A percentile compares a stretch with the other conserved stretches of the same genome.
Evolutionary conservation across 2,888 invertebrate species (phyloP).

Genomic region (Biston betularia): DNA sequence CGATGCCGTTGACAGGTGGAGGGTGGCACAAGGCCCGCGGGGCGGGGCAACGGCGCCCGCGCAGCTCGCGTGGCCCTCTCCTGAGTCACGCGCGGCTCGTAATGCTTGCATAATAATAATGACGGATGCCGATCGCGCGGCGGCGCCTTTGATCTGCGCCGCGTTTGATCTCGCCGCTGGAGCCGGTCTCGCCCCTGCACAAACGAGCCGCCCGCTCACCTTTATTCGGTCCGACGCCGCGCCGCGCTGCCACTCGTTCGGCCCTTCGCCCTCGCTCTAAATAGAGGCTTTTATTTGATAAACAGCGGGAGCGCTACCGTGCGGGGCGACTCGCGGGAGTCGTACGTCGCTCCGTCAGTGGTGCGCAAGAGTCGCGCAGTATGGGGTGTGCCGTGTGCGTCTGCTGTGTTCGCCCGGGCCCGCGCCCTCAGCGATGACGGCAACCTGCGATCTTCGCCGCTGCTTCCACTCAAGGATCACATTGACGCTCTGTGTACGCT

Average conservation of each 20-base stretch:
- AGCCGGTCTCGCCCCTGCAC: constrained; percentile 83
- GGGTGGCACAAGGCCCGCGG: constrained; percentile 59
- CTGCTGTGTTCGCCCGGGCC: constrained; percentile 51
- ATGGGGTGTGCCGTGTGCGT: constrained; percentile 74
- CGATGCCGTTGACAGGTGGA: constrained; percentile 67
- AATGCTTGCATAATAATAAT: constrained; percentile 87
- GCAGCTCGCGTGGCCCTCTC: constrained; percentile 84
- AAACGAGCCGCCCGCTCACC: constrained; percentile 83
- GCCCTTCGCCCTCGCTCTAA: constrained; percentile 84
- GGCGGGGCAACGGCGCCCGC: constrained; percentile 70
- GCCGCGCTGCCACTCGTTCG: constrained; percentile 73
- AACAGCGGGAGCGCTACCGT: constrained; percentile 82
- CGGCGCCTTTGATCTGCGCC: constrained; percentile 84
- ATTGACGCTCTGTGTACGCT: constrained; percentile 79
- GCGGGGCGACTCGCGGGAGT: constrained; percentile 51
- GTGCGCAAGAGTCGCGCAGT: constrained; percentile 69
- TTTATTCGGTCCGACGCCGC: constrained; percentile 84
- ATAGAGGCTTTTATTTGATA: constrained; percentile 84
- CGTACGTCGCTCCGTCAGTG: constrained; percentile 54
- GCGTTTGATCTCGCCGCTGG: constrained; percentile 84
- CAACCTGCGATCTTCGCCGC: constrained; percentile 54
- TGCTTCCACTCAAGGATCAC: constrained; percentile 58
- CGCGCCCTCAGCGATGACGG: constrained; percentile 54
- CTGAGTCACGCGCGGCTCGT: constrained; percentile 85
- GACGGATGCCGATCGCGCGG: constrained; percentile 86